phyloP scores from a whole-genome alignment of 53 echinoderm and acorn worm genomes.

The Luidia sarsii region DNA sequence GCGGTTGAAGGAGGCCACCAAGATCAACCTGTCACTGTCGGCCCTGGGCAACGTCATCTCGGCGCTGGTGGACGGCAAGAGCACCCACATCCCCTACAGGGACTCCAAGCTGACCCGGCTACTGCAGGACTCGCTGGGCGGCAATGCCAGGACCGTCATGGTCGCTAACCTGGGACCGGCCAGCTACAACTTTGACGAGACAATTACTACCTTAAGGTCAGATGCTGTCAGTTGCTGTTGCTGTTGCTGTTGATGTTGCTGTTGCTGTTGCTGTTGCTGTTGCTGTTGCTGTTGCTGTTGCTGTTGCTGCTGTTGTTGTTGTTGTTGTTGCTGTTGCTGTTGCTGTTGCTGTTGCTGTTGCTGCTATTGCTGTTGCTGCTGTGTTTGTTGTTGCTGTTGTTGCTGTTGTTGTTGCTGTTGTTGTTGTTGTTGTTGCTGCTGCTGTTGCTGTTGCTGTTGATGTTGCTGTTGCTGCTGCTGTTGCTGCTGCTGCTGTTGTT shows the following conservation, averaged over 20 bases:
- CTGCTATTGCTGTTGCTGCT: no score
- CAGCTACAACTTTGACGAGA: slow-evolving; percentile 92
- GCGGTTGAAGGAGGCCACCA: slow-evolving; percentile 92
- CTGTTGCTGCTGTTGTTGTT: no score
- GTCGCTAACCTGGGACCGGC: slow-evolving; percentile 95
- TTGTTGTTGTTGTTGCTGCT: no score
- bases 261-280: background rate
- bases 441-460: no score
- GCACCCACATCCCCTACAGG: slow-evolving; percentile 89
- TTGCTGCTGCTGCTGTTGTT: no score
- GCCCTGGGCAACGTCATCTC: slow-evolving; percentile 94
- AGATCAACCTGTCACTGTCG: slow-evolving; percentile 93
- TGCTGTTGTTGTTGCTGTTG: no score
- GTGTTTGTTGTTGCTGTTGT: no score
- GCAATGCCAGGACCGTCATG: slow-evolving; percentile 94
- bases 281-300: background rate
- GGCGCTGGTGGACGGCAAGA: slow-evolving; percentile 91
- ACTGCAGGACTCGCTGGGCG: slow-evolving; percentile 93
- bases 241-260: background rate
- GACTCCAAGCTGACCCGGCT: slow-evolving; percentile 92
- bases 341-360: no score
- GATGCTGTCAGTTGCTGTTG: slow-evolving; percentile 1
- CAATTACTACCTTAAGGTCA: slow-evolving; percentile 87
- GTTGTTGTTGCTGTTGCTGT: no score
- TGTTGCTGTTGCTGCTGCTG: no score